These are phyloP conservation scores for Stigmatopora nigra DNA, from an alignment of 2,113 vertebrate species.

Conservation along the genomic window DNA sequence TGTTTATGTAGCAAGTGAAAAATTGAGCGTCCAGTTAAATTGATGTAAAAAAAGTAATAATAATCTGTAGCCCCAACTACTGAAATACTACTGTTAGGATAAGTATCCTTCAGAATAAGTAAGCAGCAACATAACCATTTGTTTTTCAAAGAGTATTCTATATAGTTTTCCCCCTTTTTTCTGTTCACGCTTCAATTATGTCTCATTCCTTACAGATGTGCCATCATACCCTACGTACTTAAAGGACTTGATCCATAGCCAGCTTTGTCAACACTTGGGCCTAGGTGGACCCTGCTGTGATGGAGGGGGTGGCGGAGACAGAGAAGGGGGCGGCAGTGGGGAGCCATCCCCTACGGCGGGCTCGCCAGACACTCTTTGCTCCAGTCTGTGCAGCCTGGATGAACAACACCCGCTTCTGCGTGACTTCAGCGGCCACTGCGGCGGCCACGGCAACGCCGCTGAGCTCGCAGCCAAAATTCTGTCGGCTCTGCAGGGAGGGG, in stretches of 20 bases:
- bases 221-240: slow-evolving; percentile 74
- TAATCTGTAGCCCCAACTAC: no score
- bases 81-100: no score
- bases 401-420: slow-evolving; percentile 78
- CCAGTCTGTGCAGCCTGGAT: slow-evolving; percentile 93
- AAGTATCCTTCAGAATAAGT: no score
- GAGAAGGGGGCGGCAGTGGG: slow-evolving; percentile 75
- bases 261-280: slow-evolving; percentile 78
- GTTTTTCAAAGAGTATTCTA: neutral
- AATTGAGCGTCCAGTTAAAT: no score
- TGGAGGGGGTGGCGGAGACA: slow-evolving; percentile 56
- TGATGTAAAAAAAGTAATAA: no score
- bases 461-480: slow-evolving; percentile 88
- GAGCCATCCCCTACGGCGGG: slow-evolving; percentile 84
- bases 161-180: no score
- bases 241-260: slow-evolving; percentile 82
- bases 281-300: slow-evolving; percentile 74
- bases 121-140: neutral
- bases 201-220: slow-evolving; percentile 49
- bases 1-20: no score
- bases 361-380: slow-evolving; percentile 90
- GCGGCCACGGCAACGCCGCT: slow-evolving; percentile 67
- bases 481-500: slow-evolving; percentile 72
- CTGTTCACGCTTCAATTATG: neutral
- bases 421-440: slow-evolving; percentile 58